Evolutionary conservation across 2,888 invertebrate genomes (phyloP).

Genomic region (Eubasilissa splendida): DNA sequence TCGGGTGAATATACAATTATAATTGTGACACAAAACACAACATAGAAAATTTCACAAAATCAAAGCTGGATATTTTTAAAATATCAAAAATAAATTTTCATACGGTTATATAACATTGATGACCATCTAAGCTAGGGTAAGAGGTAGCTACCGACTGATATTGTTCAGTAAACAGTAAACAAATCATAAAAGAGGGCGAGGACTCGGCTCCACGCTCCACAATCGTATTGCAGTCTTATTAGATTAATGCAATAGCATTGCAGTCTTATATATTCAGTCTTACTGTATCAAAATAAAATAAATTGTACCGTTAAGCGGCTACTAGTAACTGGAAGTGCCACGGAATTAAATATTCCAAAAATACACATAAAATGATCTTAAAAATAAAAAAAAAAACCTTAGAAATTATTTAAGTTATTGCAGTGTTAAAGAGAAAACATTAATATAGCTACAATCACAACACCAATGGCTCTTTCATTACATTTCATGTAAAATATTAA

Average conservation of each 20-base stretch:
- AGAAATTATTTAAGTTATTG: constrained; percentile 51
- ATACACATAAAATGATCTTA: constrained; percentile 52
- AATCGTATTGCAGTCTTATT: constrained; percentile 48
- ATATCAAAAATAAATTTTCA: constrained; percentile 59
- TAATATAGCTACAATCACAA: constrained; percentile 58
- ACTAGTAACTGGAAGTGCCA: constrained; percentile 10
- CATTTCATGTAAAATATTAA: constrained; percentile 57
- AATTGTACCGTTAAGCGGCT: constrained; percentile 17
- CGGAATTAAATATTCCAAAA: constrained; percentile 4
- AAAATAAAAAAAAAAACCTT: constrained; percentile 55
- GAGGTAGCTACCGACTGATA: constrained; percentile 50
- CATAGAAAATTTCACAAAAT: constrained; percentile 58
- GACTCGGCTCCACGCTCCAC: constrained; percentile 6
- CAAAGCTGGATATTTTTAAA: constrained; percentile 59
- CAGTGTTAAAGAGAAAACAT: constrained; percentile 47
- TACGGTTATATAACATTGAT: constrained; percentile 41
- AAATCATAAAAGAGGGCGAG: constrained; percentile 15
- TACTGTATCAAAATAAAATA: constrained; percentile 55
- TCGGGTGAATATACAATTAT: constrained; percentile 46
- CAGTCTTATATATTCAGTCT: constrained; percentile 58
- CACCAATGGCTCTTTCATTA: constrained; percentile 57
- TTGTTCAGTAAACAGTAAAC: constrained; percentile 33
- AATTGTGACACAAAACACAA: constrained; percentile 58
- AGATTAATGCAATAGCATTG: constrained; percentile 54
- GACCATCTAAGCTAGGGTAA: constrained; percentile 32